These are phyloP conservation scores for Scatophagus argus DNA, from an alignment of 2,113 vertebrate genomes.

Conservation along the genomic window DNA sequence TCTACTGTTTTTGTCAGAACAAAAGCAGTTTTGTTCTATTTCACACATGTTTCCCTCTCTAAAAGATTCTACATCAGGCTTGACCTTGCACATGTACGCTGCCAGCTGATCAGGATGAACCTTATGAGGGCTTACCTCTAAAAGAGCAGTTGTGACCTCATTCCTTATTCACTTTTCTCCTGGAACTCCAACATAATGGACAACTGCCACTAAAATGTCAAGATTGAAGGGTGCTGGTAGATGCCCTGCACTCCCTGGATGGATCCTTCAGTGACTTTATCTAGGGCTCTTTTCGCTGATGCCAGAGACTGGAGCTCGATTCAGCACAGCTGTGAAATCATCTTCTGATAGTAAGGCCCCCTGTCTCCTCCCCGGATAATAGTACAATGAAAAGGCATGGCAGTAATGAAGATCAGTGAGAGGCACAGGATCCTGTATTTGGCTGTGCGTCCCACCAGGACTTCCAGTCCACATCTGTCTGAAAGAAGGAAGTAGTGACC, in stretches of 20 bases:
- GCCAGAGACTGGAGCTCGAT: constrained; percentile 35
- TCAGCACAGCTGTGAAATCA: constrained; percentile 43
- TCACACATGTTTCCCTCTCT: background rate
- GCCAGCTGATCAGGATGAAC: constrained; percentile 6
- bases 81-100: constrained; percentile 3
- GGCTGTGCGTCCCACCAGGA: background rate
- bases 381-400: constrained; percentile 38
- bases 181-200: constrained; percentile 14
- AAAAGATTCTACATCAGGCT: background rate
- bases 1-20: constrained; percentile 9
- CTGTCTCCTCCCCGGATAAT: constrained; percentile 10
- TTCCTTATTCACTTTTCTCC: constrained; percentile 24
- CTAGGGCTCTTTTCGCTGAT: constrained; percentile 23
- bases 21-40: constrained; percentile 13
- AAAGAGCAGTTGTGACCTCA: constrained; percentile 17
- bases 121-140: background rate
- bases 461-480: constrained; percentile 18
- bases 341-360: constrained; percentile 20
- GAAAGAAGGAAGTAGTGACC: constrained; percentile 3
- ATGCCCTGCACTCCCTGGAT: constrained; percentile 25
- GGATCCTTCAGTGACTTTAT: constrained; percentile 52
- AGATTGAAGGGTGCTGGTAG: constrained; percentile 19
- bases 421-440: constrained; percentile 22
- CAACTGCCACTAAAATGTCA: constrained; percentile 34
- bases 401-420: constrained; percentile 23